These are phyloP conservation scores for Silurus meridionalis DNA, from an alignment of 2,113 vertebrate species.

Conservation along the genomic window DNA sequence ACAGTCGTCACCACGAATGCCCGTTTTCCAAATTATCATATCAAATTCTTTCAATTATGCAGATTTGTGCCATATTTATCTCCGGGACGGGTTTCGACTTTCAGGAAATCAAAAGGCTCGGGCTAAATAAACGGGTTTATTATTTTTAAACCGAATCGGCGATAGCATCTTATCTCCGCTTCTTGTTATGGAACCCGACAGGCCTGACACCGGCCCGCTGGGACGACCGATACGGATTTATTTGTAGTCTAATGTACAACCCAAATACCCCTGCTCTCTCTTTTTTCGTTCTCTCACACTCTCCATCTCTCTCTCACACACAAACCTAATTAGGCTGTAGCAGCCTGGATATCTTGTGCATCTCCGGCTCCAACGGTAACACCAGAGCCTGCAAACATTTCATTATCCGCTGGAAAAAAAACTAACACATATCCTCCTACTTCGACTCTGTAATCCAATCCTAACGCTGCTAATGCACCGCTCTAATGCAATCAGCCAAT, in stretches of 20 bases:
- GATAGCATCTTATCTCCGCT: constrained; percentile 67
- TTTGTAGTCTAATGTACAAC: constrained; percentile 45
- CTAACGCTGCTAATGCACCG: constrained; percentile 80
- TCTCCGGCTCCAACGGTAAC: constrained; percentile 76
- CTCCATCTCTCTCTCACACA: constrained; percentile 47
- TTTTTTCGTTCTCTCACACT: neutral
- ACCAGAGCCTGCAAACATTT: constrained; percentile 84
- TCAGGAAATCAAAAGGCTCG: constrained; percentile 69
- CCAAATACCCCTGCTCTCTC: constrained; percentile 34
- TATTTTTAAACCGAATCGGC: constrained; percentile 60
- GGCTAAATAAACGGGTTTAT: constrained; percentile 62
- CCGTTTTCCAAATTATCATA: constrained; percentile 59
- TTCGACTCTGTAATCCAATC: constrained; percentile 81
- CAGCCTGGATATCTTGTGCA: constrained; percentile 64
- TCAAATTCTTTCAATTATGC: constrained; percentile 65
- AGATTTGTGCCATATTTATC: constrained; percentile 56
- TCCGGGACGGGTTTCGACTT: constrained; percentile 65
- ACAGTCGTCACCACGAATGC: too few relatives aligned
- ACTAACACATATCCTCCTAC: constrained; percentile 58
- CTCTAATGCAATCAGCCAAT: constrained; percentile 86
- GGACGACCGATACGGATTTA: constrained; percentile 46
- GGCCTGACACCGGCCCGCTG: constrained; percentile 39
- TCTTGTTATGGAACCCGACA: constrained; percentile 50
- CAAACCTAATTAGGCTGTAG: constrained; percentile 83
- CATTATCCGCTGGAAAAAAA: constrained; percentile 74